Conservation (phyloP, 2,797 vertebrate genomes). For the Melanotaenia pygmaea region DNA sequence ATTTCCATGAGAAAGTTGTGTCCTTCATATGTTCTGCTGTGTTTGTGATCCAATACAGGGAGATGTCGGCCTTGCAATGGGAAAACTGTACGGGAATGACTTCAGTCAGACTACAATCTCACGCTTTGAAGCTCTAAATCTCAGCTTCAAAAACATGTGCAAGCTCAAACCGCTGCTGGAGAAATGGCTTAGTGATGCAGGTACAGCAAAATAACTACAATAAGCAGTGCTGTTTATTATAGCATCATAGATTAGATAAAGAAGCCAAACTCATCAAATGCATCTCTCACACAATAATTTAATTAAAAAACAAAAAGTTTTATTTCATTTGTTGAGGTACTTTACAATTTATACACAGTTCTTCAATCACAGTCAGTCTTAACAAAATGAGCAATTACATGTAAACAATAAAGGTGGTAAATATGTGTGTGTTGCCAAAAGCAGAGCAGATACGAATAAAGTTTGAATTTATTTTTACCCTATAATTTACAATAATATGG, state of each 20-base stretch:
- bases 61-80: conserved; percentile 97
- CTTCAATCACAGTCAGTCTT: no score
- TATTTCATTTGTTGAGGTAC: not conserved
- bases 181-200: conserved; percentile 98
- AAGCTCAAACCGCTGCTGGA: conserved; percentile 97
- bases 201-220: conserved; percentile 64
- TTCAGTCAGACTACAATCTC: conserved; percentile 99
- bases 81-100: conserved; percentile 97
- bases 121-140: conserved; percentile 96
- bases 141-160: conserved; percentile 99
- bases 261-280: not conserved
- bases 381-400: not conserved
- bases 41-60: conserved; percentile 79
- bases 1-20: accelerated
- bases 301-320: not conserved
- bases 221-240: not conserved
- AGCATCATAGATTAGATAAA: no score
- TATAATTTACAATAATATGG: no score
- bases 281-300: not conserved
- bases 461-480: not conserved
- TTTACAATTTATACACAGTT: not conserved
- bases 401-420: no score
- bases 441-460: not conserved
- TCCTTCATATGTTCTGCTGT: not conserved
- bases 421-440: not conserved